Evolutionary conservation across 2,888 invertebrate species (phyloP).

Genomic region (Thalpophila matura): DNA sequence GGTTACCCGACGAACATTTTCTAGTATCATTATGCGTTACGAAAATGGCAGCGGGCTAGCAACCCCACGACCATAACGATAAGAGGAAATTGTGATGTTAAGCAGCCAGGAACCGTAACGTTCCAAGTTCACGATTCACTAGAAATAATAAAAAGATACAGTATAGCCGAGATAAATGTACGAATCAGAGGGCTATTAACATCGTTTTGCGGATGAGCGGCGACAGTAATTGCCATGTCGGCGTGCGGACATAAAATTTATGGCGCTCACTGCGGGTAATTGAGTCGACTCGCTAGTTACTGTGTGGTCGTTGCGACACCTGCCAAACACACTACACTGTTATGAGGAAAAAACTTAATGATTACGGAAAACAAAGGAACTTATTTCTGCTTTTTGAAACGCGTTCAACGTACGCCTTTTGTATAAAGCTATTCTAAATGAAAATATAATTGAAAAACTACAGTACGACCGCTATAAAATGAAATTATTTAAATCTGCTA

Average conservation of each 20-base stretch:
- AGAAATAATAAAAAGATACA: conserved; percentile 76
- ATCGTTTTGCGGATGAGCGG: conserved; percentile 89
- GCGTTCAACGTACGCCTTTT: conserved; percentile 27
- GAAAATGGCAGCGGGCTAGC: conserved; percentile 65
- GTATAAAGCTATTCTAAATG: background rate
- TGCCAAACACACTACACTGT: conserved; percentile 68
- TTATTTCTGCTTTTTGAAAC: conserved; percentile 15
- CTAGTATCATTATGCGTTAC: conserved; percentile 71
- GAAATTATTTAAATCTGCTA: conserved; percentile 13
- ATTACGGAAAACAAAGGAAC: conserved; percentile 43
- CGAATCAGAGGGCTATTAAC: conserved; percentile 88
- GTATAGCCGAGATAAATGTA: conserved; percentile 81
- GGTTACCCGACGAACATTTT: conserved; percentile 69
- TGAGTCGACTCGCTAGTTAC: conserved; percentile 80
- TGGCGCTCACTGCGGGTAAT: conserved; percentile 84
- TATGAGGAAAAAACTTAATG: conserved; percentile 54
- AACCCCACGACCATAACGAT: conserved; percentile 67
- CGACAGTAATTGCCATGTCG: conserved; percentile 90
- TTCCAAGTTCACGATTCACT: conserved; percentile 67
- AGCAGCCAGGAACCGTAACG: conserved; percentile 60
- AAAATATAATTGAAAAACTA: conserved; percentile 7
- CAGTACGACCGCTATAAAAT: background rate
- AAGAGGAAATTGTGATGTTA: conserved; percentile 65
- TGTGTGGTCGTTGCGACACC: conserved; percentile 72
- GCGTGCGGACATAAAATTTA: conserved; percentile 87